Evolutionary conservation across 2,888 invertebrate genomes (phyloP), one percentile per base, ranked within the genome.

Genomic region (Leptopterna dolabrata): DNA sequence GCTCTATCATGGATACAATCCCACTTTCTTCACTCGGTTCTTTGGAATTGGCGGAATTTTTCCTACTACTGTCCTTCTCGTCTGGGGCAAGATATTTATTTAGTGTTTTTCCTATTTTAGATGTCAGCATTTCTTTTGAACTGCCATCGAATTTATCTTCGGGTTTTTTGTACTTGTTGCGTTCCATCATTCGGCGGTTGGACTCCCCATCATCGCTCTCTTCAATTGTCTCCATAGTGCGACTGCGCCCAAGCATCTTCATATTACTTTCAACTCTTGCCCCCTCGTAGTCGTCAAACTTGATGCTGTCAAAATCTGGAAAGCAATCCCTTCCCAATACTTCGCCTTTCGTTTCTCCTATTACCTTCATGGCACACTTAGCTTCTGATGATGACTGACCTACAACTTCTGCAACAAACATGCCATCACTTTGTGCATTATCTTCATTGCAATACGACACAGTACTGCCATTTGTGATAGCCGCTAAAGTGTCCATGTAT

Each of bases 151-250:
- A 41, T 11, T 45, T 85, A 47, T 85, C 51, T 24, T 85, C 45
- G n/a, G 41, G 36, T 1, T 47, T 85, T 51, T 55, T 2, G n/a
- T 47, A 76, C 16, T 4, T 45, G 16, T 14, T 82, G 19, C 71
- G 30, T 27, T 80, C 27, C n/a, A 19, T n/a, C 24, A 76, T 19
- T 27, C 41, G 3, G 19, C 41, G 9, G 1, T 11, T 24, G 0
- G 41, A 63, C n/a, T 82, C 47, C 16, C 29, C 29, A 45, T 88
- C 87, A 3, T 88, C 88, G 45, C 76, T 78, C 76, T 88, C 88
- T 51, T 83, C 81, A 19, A 87, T 87, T 0, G 87, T 88, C 73
- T 88, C 88, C 88, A 88, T 88, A 36, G 88, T 87, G 51, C 45
- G 82, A 45, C 86, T 87, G 24, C 71, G 51, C 2, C 82, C 55